Conservation (phyloP, 2,797 vertebrate genomes). For the Coregonus ussuriensis region DNA sequence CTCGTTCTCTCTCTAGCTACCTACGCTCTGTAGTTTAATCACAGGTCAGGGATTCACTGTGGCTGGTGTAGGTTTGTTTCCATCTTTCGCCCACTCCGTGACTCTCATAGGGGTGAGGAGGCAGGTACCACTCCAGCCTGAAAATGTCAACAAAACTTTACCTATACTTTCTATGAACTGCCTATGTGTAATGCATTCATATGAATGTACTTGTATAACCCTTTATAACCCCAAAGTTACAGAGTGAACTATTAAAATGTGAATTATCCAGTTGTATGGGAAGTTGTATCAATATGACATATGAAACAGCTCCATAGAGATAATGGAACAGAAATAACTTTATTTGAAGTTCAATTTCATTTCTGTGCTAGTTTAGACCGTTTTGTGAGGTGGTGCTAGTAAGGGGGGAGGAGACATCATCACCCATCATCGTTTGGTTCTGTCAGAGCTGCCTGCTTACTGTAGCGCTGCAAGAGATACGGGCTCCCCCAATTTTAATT, state of each 20-base stretch:
- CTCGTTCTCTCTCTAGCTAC: constrained; percentile 50
- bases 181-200: no score
- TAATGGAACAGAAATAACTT: constrained; percentile 20
- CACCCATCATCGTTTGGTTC: constrained; percentile 3
- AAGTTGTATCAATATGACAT: no score
- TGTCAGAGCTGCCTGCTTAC: constrained; percentile 31
- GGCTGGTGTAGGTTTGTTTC: constrained; percentile 50
- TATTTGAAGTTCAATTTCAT: constrained; percentile 10
- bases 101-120: constrained; percentile 51
- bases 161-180: no score
- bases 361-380: background rate
- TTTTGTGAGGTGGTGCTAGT: background rate
- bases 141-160: background rate
- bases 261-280: no score
- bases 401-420: background rate
- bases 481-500: constrained; percentile 27
- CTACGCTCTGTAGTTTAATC: constrained; percentile 56
- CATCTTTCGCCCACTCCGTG: constrained; percentile 59
- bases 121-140: constrained; percentile 14
- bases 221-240: no score
- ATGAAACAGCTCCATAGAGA: no score
- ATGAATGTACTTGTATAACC: no score
- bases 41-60: constrained; percentile 50
- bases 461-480: background rate
- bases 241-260: no score